A percentile compares a stretch with the other conserved stretches of the same genome.
Conservation (phyloP, 2,888 invertebrate species). For the Masnerella sp. region DNA sequence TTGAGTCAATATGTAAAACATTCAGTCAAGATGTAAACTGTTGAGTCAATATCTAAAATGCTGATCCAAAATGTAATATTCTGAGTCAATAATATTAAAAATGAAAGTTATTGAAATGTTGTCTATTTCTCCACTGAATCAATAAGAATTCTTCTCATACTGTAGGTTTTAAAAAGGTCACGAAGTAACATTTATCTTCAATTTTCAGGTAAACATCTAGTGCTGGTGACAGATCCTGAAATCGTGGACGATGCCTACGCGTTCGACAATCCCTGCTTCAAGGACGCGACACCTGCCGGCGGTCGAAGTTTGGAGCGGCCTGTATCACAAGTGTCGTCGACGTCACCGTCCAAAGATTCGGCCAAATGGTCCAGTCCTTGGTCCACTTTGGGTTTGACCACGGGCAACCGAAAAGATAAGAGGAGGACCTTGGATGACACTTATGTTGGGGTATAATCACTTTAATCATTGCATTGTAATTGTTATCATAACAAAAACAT, state of each 20-base stretch:
- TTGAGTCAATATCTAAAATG: no score
- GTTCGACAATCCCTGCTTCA: slow-evolving; percentile 89
- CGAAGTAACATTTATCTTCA: no score
- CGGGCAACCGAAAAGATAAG: slow-evolving; percentile 77
- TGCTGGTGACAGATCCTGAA: slow-evolving; percentile 86
- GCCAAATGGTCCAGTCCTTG: slow-evolving; percentile 76
- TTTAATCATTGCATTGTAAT: slow-evolving; percentile 2
- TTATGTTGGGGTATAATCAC: slow-evolving; percentile 77
- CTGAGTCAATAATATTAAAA: no score
- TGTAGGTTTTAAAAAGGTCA: no score
- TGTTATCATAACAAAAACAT: no score
- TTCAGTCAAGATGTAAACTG: no score
- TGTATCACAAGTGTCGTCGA: slow-evolving; percentile 60
- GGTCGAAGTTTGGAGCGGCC: slow-evolving; percentile 71
- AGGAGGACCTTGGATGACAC: slow-evolving; percentile 81
- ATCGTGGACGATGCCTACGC: slow-evolving; percentile 88
- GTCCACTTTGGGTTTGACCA: slow-evolving; percentile 77
- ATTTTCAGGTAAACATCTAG: slow-evolving; percentile 83
- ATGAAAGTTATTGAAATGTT: no score
- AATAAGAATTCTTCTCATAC: no score
- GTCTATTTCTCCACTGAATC: no score
- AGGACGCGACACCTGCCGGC: slow-evolving; percentile 77
- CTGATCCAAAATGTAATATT: no score
- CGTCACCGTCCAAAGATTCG: slow-evolving; percentile 65
- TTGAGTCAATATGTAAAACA: no score